A percentile compares a stretch with the other conserved stretches of the same genome.
Conservation (phyloP, 2,113 vertebrate species). For the Coryphaenoides rupestris region DNA sequence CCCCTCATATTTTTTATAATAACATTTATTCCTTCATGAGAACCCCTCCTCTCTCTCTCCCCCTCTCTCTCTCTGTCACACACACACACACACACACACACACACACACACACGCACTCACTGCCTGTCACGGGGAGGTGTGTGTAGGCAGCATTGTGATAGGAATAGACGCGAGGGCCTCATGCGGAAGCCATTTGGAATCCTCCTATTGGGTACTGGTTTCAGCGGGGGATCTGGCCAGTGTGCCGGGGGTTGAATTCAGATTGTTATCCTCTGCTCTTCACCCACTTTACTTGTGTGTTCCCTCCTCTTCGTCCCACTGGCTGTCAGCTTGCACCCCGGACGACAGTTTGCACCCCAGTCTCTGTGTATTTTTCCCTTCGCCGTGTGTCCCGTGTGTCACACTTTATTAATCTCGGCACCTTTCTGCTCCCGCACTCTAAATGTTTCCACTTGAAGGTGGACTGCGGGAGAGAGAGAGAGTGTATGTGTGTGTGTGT, state of each 20-base stretch:
- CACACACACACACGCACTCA: slow-evolving; percentile 18
- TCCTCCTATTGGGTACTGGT: slow-evolving; percentile 76
- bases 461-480: too few species aligned
- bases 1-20: slow-evolving; percentile 29
- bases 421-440: slow-evolving; percentile 23
- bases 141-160: slow-evolving; percentile 79
- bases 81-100: background rate
- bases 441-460: background rate
- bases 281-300: slow-evolving; percentile 53
- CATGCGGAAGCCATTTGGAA: slow-evolving; percentile 76
- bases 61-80: too few species aligned
- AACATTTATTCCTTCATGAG: slow-evolving; percentile 43
- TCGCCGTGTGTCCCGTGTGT: too few species aligned
- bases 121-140: slow-evolving; percentile 63
- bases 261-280: slow-evolving; percentile 11
- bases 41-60: slow-evolving; percentile 29
- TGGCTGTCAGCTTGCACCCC: slow-evolving; percentile 59
- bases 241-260: slow-evolving; percentile 59
- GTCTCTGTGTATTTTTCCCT: slow-evolving; percentile 1
- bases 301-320: slow-evolving; percentile 53
- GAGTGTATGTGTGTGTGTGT: too few species aligned
- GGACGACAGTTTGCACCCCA: slow-evolving; percentile 41
- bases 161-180: slow-evolving; percentile 79
- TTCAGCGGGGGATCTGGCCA: too few species aligned
- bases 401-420: slow-evolving; percentile 41